These are phyloP conservation scores for Puffinus mauretanicus DNA, from an alignment of 2,113 vertebrate species.

Conservation along the genomic window DNA sequence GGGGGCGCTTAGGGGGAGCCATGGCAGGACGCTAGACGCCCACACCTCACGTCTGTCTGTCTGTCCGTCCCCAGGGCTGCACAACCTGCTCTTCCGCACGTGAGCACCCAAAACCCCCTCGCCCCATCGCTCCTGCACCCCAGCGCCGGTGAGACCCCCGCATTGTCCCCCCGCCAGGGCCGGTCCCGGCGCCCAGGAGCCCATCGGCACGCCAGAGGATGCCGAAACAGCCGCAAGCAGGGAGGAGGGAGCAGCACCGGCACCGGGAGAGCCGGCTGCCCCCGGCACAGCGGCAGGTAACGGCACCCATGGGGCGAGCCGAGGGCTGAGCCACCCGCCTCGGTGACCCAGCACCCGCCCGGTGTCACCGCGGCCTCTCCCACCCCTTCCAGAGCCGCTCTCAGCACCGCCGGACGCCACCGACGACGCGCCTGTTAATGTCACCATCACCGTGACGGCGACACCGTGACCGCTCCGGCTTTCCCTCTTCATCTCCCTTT, in stretches of 20 bases:
- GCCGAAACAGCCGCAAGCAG: background rate
- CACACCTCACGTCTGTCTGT: rapidly evolving
- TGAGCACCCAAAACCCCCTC: background rate
- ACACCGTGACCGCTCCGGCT: background rate
- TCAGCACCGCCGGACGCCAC: rapidly evolving
- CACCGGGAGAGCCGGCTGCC: rapidly evolving
- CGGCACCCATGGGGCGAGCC: rapidly evolving
- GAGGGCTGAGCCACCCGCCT: rapidly evolving
- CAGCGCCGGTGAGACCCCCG: rapidly evolving
- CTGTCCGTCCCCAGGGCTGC: background rate
- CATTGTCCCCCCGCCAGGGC: background rate
- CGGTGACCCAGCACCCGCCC: rapidly evolving
- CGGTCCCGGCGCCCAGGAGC: background rate
- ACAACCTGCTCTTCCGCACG: conserved; percentile 25
- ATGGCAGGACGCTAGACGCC: rapidly evolving
- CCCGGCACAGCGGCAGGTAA: background rate
- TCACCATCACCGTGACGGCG: background rate
- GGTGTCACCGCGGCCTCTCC: background rate
- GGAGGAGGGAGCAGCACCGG: background rate
- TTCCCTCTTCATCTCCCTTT: background rate
- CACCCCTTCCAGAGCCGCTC: background rate
- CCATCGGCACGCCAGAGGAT: rapidly evolving
- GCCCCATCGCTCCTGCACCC: rapidly evolving
- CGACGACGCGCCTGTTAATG: rapidly evolving
- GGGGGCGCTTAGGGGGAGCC: too few relatives aligned